phyloP scores from a whole-genome alignment of 2,113 vertebrate genomes.

The Gasterosteus aculeatus region DNA sequence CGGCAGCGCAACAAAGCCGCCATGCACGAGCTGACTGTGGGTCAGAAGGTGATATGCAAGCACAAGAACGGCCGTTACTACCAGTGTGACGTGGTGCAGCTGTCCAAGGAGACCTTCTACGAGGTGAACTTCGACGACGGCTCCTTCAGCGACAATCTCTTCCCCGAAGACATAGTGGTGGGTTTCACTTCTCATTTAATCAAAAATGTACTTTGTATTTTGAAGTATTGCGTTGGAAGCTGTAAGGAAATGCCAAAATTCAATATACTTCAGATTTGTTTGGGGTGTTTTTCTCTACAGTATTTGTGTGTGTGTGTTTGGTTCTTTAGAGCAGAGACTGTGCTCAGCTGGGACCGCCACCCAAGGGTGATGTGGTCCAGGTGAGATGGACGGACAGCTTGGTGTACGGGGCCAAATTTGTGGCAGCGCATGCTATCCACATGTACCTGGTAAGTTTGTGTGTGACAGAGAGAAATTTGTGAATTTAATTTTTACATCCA shows the following conservation, averaged over 20 bases:
- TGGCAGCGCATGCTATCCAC: slow-evolving; percentile 91
- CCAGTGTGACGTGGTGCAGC: slow-evolving; percentile 94
- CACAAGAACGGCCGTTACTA: slow-evolving; percentile 98
- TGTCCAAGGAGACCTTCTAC: slow-evolving; percentile 95
- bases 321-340: slow-evolving; percentile 89
- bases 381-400: slow-evolving; percentile 97
- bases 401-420: slow-evolving; percentile 97
- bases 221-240: neutral
- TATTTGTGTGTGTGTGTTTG: slow-evolving; percentile 12
- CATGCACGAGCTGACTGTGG: slow-evolving; percentile 90
- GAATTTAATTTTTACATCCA: too few relatives aligned
- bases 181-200: slow-evolving; percentile 26
- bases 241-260: neutral
- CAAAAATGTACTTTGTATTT: neutral
- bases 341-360: slow-evolving; percentile 90
- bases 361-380: slow-evolving; percentile 93
- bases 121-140: slow-evolving; percentile 99
- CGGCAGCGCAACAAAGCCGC: slow-evolving; percentile 89
- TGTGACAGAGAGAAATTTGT: too few relatives aligned
- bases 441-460: slow-evolving; percentile 92
- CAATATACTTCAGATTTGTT: neutral
- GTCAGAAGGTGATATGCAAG: slow-evolving; percentile 96
- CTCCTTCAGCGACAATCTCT: slow-evolving; percentile 97
- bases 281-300: neutral
- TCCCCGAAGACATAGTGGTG: slow-evolving; percentile 98